Conservation (phyloP, 2,888 invertebrate genomes). For the Melanostoma mellinum region DNA sequence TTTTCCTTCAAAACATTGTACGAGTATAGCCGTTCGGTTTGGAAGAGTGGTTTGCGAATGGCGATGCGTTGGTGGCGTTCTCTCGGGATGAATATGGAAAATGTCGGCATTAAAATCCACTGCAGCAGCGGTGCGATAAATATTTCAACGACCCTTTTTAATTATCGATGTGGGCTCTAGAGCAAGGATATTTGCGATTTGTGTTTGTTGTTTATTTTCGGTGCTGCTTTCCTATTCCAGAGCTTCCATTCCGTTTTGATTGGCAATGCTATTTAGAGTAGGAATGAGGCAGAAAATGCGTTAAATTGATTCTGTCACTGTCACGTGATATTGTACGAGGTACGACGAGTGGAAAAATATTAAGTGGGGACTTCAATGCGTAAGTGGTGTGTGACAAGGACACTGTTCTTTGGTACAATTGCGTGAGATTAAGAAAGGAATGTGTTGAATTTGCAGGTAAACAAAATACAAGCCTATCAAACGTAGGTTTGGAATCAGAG, state of each 20-base stretch:
- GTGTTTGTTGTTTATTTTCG: slow-evolving; percentile 46
- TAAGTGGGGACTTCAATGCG: slow-evolving; percentile 54
- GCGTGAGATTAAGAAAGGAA: too few species aligned
- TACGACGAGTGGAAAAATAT: slow-evolving; percentile 9
- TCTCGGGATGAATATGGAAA: slow-evolving; percentile 39
- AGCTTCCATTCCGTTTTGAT: not conserved
- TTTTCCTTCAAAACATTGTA: slow-evolving; percentile 3
- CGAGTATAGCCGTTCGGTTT: not conserved
- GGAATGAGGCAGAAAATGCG: slow-evolving; percentile 18
- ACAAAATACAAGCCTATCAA: too few species aligned
- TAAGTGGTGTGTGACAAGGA: slow-evolving; percentile 19
- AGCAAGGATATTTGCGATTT: slow-evolving; percentile 58
- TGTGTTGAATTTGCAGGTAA: too few species aligned
- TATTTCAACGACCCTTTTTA: slow-evolving; percentile 69
- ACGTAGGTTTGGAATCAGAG: too few species aligned
- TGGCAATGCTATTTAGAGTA: slow-evolving; percentile 20
- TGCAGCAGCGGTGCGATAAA: slow-evolving; percentile 55
- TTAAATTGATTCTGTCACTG: slow-evolving; percentile 71
- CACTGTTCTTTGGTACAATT: not conserved
- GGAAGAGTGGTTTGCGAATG: slow-evolving; percentile 20
- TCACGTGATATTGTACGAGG: slow-evolving; percentile 45
- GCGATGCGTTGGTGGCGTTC: slow-evolving; percentile 15
- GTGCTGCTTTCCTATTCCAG: slow-evolving; percentile 27
- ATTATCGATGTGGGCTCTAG: slow-evolving; percentile 60
- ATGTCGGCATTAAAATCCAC: slow-evolving; percentile 29